Evolutionary conservation across 2,888 invertebrate species (phyloP).

Genomic region (Drosophila ezoana): DNA sequence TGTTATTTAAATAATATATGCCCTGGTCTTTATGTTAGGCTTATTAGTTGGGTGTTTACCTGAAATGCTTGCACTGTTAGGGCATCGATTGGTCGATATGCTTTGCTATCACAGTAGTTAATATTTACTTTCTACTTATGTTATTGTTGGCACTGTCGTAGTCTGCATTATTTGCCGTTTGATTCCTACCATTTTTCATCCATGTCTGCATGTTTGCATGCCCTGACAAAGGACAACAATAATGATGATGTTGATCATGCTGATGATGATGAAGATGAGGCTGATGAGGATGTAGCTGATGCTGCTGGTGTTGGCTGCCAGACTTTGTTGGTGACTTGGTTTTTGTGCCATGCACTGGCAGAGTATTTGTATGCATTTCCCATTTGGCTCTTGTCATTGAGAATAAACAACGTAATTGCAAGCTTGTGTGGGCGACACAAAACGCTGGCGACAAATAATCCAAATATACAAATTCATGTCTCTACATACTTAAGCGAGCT

Average conservation of each 20-base stretch:
- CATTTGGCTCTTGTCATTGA: slow-evolving; percentile 75
- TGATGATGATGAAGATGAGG: slow-evolving; percentile 10
- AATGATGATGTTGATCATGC: slow-evolving; percentile 17
- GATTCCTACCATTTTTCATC: slow-evolving; percentile 72
- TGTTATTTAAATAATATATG: background rate
- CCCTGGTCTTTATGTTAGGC: too few species aligned
- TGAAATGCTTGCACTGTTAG: slow-evolving; percentile 6
- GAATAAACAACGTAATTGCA: slow-evolving; percentile 81
- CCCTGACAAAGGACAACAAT: slow-evolving; percentile 71
- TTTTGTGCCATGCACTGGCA: slow-evolving; percentile 44
- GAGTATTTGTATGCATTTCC: slow-evolving; percentile 63
- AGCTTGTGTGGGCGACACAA: slow-evolving; percentile 78
- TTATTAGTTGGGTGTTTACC: too few species aligned
- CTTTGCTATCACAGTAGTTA: slow-evolving; percentile 7
- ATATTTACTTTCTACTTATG: slow-evolving; percentile 57
- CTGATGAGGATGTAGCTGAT: slow-evolving; percentile 18
- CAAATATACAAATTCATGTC: slow-evolving; percentile 34
- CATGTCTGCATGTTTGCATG: slow-evolving; percentile 76
- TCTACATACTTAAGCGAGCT: slow-evolving; percentile 7
- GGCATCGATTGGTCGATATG: slow-evolving; percentile 25
- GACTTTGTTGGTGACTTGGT: slow-evolving; percentile 43
- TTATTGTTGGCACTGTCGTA: slow-evolving; percentile 66
- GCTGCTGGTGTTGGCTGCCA: slow-evolving; percentile 21
- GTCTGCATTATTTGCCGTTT: slow-evolving; percentile 78
- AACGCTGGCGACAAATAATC: slow-evolving; percentile 76